Evolutionary conservation across 2,797 vertebrate genomes (phyloP).

Genomic region (Streptopelia turtur): DNA sequence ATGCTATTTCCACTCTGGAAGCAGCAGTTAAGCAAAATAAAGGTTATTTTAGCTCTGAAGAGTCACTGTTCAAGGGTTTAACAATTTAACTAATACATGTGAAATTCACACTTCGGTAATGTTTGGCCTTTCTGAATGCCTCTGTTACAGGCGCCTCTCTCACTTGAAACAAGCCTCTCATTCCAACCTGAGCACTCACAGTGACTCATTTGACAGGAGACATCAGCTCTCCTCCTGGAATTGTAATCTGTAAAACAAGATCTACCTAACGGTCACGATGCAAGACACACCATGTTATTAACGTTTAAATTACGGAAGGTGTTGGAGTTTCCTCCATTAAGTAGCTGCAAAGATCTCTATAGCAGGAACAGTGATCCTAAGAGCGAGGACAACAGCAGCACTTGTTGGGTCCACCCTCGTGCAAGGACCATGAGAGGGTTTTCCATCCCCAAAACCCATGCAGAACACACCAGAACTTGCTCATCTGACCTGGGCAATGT

Average conservation of each 20-base stretch:
- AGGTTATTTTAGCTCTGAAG: background rate
- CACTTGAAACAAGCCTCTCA: background rate
- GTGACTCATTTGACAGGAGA: constrained; percentile 43
- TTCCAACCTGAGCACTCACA: background rate
- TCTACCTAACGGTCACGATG: background rate
- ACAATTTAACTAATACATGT: background rate
- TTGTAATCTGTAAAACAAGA: background rate
- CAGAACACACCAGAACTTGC: background rate
- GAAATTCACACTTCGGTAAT: constrained; percentile 19
- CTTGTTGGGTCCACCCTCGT: background rate
- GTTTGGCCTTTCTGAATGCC: constrained; percentile 5
- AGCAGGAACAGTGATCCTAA: background rate
- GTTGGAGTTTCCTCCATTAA: background rate
- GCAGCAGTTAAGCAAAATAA: background rate
- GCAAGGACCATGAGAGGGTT: background rate
- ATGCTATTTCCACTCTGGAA: background rate
- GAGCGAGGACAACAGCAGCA: background rate
- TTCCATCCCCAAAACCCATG: background rate
- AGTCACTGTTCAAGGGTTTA: background rate
- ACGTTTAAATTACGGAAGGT: background rate
- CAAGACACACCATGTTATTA: background rate
- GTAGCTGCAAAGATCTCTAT: background rate
- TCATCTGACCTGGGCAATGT: constrained; percentile 84
- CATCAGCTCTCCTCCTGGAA: background rate
- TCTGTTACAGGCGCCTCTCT: background rate